A percentile compares a stretch with the other conserved stretches of the same genome.
These are phyloP conservation scores for Allophyes oxyacanthae DNA, from an alignment of 2,888 invertebrate genomes.

Conservation along the genomic window DNA sequence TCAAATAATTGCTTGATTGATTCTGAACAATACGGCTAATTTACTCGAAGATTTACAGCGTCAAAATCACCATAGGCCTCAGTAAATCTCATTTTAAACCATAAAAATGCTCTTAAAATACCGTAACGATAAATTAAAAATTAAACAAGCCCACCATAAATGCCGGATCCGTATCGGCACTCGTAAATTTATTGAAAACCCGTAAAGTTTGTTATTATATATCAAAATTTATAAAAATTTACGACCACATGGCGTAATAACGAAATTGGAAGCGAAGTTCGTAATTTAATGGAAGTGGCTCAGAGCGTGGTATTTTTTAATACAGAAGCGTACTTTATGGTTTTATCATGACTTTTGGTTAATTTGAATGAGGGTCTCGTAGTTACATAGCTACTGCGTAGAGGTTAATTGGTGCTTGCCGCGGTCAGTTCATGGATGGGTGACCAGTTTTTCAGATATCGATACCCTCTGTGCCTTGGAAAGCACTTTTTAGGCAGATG, in stretches of 20 bases:
- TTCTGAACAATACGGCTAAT: too few relatives aligned
- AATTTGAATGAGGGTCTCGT: too few relatives aligned
- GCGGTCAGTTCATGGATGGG: too few relatives aligned
- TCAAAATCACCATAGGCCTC: slow-evolving; percentile 6
- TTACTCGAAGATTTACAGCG: not conserved
- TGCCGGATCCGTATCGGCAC: slow-evolving; percentile 40
- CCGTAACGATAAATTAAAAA: slow-evolving; percentile 46
- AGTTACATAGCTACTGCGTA: too few relatives aligned
- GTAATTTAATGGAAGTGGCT: slow-evolving; percentile 12
- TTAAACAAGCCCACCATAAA: slow-evolving; percentile 36
- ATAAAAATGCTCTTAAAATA: slow-evolving; percentile 20
- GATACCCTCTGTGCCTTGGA: too few relatives aligned
- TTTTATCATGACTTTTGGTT: too few relatives aligned
- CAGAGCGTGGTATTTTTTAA: slow-evolving; percentile 2
- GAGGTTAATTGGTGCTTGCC: too few relatives aligned
- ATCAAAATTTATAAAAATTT: slow-evolving; percentile 53
- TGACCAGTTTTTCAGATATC: too few relatives aligned
- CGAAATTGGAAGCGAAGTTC: slow-evolving; percentile 19
- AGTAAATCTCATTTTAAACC: slow-evolving; percentile 30
- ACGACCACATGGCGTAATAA: slow-evolving; percentile 30
- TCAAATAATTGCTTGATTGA: too few relatives aligned
- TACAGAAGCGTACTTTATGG: not conserved
- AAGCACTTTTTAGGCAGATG: too few relatives aligned
- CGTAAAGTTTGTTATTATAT: slow-evolving; percentile 52
- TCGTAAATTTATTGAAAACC: slow-evolving; percentile 46